Base-by-base conservation (phyloP, 1,140 invertebrate species). In the Oryctes rhinoceros region DNA sequence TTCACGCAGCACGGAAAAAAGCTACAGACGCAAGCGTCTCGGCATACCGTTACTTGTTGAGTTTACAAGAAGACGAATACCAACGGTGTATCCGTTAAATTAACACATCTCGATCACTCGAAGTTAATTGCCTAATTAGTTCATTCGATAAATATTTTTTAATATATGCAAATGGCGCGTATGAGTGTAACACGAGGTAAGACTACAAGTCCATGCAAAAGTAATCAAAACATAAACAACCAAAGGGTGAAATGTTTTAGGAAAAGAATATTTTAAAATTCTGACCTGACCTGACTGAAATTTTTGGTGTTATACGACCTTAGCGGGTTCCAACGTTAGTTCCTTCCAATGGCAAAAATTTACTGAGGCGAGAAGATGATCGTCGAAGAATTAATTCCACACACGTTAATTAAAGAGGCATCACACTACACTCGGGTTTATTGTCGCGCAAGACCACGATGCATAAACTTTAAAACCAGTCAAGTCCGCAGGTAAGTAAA, bases 401-500 rank as follows among this genome's bases (percentile, higher is more conserved):
- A 59, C 53, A n/a, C 15, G 53, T 7, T 59, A 59, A 59, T 59
- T 59, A 59, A 59, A 59, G 15, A 18, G 53, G n/a, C n/a, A 59
- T 18, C 18, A 18, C 53, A 59, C 53, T 59, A 15, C 53, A 59
- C 53, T 59, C 18, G 6, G n/a, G 53, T 59, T 59, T 59, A 59
- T n/a, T 59, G 53, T 59, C 53, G 53, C 53, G 53, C n/a, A 18
- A 18, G 15, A 20, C 18, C 39, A 1, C 49, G 24, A 49, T 53
- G 24, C 47, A 30, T 2, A 78, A 47, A 48, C 53, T 59, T 59
- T 59, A 59, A 59, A 18, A 18, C 15, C 18, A 78, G 49, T n/a
- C 48, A 30, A 49, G 37, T 62, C 4, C 13, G n/a, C 49, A 78
- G 62, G 49, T 78, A 62, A 78, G 53, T 18, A 78, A 78, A 78